Conservation (phyloP, 2,113 vertebrate species). For the Pseudorhombus dupliciocellatus region DNA sequence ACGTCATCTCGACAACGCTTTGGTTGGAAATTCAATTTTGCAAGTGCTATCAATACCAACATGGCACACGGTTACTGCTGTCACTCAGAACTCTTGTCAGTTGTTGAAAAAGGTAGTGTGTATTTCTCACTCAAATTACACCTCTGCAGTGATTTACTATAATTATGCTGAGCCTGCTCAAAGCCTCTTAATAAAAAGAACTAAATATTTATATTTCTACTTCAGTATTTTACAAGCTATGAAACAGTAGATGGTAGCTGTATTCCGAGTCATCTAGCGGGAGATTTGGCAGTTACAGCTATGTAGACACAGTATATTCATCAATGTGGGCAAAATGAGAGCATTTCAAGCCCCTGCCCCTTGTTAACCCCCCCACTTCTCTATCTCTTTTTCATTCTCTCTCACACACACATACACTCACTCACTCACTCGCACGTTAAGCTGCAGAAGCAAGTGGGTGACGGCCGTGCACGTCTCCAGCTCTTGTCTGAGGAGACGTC, state of each 20-base stretch:
- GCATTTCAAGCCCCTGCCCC: constrained; percentile 47
- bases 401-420: constrained; percentile 11
- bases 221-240: constrained; percentile 84
- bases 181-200: constrained; percentile 86
- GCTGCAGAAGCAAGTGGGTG: constrained; percentile 69
- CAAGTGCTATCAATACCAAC: constrained; percentile 87
- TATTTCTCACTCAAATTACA: constrained; percentile 84
- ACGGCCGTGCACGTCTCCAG: constrained; percentile 68
- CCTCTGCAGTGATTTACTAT: constrained; percentile 84
- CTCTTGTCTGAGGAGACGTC: constrained; percentile 62
- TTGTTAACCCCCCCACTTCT: constrained; percentile 11
- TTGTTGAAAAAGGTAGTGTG: constrained; percentile 84
- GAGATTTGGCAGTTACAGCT: constrained; percentile 86
- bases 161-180: constrained; percentile 95
- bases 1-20: constrained; percentile 87
- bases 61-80: constrained; percentile 92
- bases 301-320: constrained; percentile 81
- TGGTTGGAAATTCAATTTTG: constrained; percentile 91
- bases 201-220: constrained; percentile 80
- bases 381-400: not conserved
- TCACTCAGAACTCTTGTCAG: constrained; percentile 79
- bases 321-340: constrained; percentile 62
- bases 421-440: constrained; percentile 30
- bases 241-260: constrained; percentile 83
- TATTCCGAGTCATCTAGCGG: constrained; percentile 75